phyloP scores from a whole-genome alignment of 2,797 vertebrate species.

The Ispidina lecontei region DNA sequence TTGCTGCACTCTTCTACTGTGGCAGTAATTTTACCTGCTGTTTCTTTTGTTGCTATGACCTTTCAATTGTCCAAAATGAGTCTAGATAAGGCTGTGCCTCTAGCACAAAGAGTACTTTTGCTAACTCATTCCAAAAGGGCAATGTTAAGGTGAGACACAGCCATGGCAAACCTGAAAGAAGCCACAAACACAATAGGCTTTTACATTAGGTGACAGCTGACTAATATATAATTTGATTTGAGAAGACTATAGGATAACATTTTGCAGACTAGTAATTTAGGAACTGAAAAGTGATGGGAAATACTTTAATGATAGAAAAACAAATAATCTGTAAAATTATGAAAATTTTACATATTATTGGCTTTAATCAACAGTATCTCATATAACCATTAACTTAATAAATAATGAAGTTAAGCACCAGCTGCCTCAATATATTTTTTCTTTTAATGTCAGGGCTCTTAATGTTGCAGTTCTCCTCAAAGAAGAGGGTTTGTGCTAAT shows the following conservation, averaged over 20 bases:
- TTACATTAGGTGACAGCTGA: neutral
- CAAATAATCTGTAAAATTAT: neutral
- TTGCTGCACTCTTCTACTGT: neutral
- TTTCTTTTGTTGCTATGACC: conserved; percentile 52
- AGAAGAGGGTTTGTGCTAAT: neutral
- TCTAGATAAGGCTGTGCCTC: neutral
- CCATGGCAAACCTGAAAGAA: neutral
- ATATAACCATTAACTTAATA: neutral
- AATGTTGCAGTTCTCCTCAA: neutral
- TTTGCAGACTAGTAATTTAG: neutral
- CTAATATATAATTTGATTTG: neutral
- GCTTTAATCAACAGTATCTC: neutral
- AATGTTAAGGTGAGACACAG: neutral
- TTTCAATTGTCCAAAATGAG: conserved; percentile 45
- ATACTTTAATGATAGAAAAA: neutral
- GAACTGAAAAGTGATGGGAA: neutral
- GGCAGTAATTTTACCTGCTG: conserved; percentile 22
- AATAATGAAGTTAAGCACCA: neutral
- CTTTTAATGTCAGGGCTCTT: neutral
- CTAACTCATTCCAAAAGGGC: conserved; percentile 13
- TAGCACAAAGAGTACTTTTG: conserved; percentile 6
- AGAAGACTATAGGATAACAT: neutral
- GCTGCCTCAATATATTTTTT: neutral
- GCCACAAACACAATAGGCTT: neutral
- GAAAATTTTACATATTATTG: neutral